Evolutionary conservation across 35 echinoderm and acorn worm genomes (phyloP), one percentile per base, ranked within the genome.

Genomic region (Nesometra sesokonis): DNA sequence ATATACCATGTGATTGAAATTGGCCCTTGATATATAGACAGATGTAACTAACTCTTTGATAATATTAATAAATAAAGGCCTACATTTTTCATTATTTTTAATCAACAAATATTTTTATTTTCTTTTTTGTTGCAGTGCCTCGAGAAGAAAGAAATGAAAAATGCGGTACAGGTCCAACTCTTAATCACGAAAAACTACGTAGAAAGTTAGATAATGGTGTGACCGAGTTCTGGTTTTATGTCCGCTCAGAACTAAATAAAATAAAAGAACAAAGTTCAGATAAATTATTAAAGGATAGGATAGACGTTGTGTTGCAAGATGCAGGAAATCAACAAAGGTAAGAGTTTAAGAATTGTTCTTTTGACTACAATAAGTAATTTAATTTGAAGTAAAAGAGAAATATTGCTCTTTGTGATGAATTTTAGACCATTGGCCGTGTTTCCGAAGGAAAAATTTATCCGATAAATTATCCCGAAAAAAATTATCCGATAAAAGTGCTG

Each of bases 221-320:
- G 29, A 91, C 89, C 0, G 95, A 97, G 67, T 85, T 97, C 8
- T 97, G 95, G 95, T 97, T 89, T 85, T 97, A 93, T 47, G 37
- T 97, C 33, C 91, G 80, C 33, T 83, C 91, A 37, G 86, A 97
- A 81, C 90, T 97, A 0, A 80, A 87, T 5, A 93, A 97, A 89
- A 34, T 89, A 19, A 91, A 89, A 46, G 38, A 87, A 86, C 13
- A 57, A 39, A 81, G 78, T 23, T 37, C 82, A 82, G 87, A 86
- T 80, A 31, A 91, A 37, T 82, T 89, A 67, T 31, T 88, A 4
- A 93, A 91, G 37, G 86, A 89, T 57, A 89, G 80, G 21, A 43
- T 97, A 15, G 80, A 86, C 21, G 46, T 91, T 32, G 89, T 97
- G 46, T 57, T 97, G 35, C 78, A 91, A 67, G 86, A 97, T 87